phyloP scores from a whole-genome alignment of 2,113 vertebrate genomes.

The Cryptomyrus ogoouensis region DNA sequence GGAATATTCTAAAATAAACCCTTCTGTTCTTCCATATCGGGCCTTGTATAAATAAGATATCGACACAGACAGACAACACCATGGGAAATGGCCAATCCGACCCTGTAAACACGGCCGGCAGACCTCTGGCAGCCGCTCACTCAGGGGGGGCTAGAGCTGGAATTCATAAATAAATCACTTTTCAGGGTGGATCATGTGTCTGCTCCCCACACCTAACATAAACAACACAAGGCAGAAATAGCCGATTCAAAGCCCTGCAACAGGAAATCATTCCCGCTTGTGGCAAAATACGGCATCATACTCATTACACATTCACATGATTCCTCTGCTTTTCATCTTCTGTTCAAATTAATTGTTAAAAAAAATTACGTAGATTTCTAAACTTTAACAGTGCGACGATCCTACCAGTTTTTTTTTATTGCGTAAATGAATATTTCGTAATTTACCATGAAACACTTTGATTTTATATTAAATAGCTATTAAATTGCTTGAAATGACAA shows the following conservation, averaged over 20 bases:
- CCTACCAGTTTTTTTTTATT: not conserved
- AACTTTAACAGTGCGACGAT: not conserved
- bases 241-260: slow-evolving; percentile 55
- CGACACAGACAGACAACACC: slow-evolving; percentile 62
- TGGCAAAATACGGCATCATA: slow-evolving; percentile 58
- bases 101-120: slow-evolving; percentile 70
- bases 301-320: slow-evolving; percentile 55
- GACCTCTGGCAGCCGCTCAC: slow-evolving; percentile 65
- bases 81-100: slow-evolving; percentile 71
- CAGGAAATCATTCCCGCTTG: slow-evolving; percentile 65
- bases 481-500: not conserved
- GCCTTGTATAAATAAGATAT: slow-evolving; percentile 75
- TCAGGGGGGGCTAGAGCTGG: slow-evolving; percentile 55
- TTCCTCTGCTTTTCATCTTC: not conserved
- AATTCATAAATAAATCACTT: slow-evolving; percentile 76
- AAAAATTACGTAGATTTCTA: not conserved
- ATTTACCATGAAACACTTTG: not conserved
- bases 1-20: slow-evolving; percentile 74
- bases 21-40: slow-evolving; percentile 69
- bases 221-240: slow-evolving; percentile 62
- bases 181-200: slow-evolving; percentile 68
- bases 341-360: not conserved
- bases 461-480: not conserved
- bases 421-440: not conserved
- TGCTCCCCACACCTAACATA: slow-evolving; percentile 55